phyloP scores from a whole-genome alignment of 2,797 vertebrate genomes.

The Channa striata region DNA sequence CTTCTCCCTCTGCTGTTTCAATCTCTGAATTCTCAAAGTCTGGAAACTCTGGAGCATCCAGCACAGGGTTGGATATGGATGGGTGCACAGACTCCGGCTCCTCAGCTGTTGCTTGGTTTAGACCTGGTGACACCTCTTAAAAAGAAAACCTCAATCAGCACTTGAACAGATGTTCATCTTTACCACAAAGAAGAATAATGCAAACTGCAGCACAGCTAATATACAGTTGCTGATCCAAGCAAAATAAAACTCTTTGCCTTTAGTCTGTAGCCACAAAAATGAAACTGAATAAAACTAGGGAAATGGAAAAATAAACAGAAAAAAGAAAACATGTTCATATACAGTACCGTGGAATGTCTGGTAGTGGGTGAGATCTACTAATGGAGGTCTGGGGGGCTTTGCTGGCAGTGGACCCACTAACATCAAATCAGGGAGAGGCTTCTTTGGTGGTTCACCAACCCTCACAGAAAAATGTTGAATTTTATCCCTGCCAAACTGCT shows the following conservation, averaged over 20 bases:
- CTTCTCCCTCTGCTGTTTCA: conserved; percentile 47
- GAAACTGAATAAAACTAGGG: neutral
- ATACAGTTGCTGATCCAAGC: conserved; percentile 23
- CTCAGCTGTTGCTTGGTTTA: conserved; percentile 6
- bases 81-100: conserved; percentile 34
- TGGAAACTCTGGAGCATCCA: conserved; percentile 73
- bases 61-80: conserved; percentile 35
- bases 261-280: conserved; percentile 12
- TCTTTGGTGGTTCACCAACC: conserved; percentile 47
- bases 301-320: neutral
- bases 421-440: conserved; percentile 64
- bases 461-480: conserved; percentile 13
- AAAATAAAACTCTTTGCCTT: conserved; percentile 19
- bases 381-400: conserved; percentile 79
- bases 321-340: conserved; percentile 6
- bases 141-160: conserved; percentile 40
- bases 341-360: conserved; percentile 29
- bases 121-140: conserved; percentile 54
- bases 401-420: conserved; percentile 55
- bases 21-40: conserved; percentile 74
- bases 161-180: conserved; percentile 45
- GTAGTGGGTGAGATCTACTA: conserved; percentile 71
- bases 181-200: conserved; percentile 38
- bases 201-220: conserved; percentile 15
- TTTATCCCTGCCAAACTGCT: conserved; percentile 36